Conservation (phyloP, 2,797 vertebrate genomes). For the Hylomyscus alleni region DNA sequence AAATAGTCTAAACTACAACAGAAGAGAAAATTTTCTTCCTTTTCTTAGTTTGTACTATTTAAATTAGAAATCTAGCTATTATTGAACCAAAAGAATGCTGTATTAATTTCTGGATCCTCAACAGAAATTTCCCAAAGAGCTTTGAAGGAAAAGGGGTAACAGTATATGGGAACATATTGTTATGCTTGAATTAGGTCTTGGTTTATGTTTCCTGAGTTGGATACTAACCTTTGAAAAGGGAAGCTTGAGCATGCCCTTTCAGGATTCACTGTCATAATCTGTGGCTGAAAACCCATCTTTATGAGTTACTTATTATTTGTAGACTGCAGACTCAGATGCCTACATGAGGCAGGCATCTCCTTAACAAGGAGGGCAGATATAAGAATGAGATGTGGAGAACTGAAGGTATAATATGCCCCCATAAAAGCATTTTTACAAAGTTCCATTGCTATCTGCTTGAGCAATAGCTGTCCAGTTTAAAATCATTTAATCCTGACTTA, state of each 20-base stretch:
- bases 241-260: conserved; percentile 22
- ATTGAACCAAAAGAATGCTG: neutral
- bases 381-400: neutral
- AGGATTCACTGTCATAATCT: neutral
- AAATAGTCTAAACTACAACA: conserved; percentile 35
- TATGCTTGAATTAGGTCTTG: neutral
- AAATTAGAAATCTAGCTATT: conserved; percentile 13
- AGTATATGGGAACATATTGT: neutral
- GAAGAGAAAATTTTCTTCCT: conserved; percentile 34
- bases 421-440: neutral
- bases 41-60: conserved; percentile 45
- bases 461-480: conserved; percentile 6
- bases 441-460: neutral
- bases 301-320: conserved; percentile 37
- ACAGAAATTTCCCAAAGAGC: conserved; percentile 39
- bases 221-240: neutral
- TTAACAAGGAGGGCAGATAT: conserved; percentile 29
- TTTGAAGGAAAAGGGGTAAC: conserved; percentile 39
- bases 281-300: neutral
- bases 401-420: neutral
- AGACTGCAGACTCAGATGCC: conserved; percentile 19
- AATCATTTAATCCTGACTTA: conserved; percentile 42
- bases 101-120: conserved; percentile 56
- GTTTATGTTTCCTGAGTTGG: conserved; percentile 21
- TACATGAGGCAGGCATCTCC: neutral